Base-by-base conservation (phyloP, 2,797 vertebrate genomes). In the Amblyraja radiata region DNA sequence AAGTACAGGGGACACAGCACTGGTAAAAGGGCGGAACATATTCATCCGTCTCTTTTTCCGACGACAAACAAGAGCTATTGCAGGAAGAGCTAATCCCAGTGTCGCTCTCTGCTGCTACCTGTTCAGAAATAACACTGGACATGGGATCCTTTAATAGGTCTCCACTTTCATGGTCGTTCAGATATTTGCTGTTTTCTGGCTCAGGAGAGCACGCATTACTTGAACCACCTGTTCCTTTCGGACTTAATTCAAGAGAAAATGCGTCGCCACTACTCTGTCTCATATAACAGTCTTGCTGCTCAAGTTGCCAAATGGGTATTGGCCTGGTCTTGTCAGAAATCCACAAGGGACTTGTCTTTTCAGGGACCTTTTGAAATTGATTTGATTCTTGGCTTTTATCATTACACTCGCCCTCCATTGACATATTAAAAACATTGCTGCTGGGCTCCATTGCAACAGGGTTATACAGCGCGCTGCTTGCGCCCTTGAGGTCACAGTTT, bases 61-160 rank as follows among this genome's bases (percentile, higher is more conserved):
- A 76, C n/a, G 71, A 25, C 5, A 54, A 92, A n/a, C 71, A 74
- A 18, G 71, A 92, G 76, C 68, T 92, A 25, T 92, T 92, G 90
- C 18, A 54, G 71, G 36, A 46, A 92, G 39, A 73, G 68, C 13
- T 74, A 74, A 76, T 74, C 76, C 90, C 71, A 74, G 39, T 92
- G 71, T 74, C 90, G 28, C 21, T 54, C 6, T 74, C 90, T 46
- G 68, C 36, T 23, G 68, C 36, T 39, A 73, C 28, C 28, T 8
- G 8, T 28, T n/a, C 21, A 92, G 71, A 91, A 73, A 71, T 39
- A 92, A 8, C 39, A 21, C 65, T 65, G 28, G 63, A 14, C 11
- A 21, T 76, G 16, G 46, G 32, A 76, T 74, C 39, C 8, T 46
- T 76, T 21, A 28, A 92, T 4, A 92, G 28, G 25, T 58, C 90